Evolutionary conservation across 2,113 vertebrate genomes (phyloP), one percentile per base, ranked within the genome.

Genomic region (Globicephala melas): DNA sequence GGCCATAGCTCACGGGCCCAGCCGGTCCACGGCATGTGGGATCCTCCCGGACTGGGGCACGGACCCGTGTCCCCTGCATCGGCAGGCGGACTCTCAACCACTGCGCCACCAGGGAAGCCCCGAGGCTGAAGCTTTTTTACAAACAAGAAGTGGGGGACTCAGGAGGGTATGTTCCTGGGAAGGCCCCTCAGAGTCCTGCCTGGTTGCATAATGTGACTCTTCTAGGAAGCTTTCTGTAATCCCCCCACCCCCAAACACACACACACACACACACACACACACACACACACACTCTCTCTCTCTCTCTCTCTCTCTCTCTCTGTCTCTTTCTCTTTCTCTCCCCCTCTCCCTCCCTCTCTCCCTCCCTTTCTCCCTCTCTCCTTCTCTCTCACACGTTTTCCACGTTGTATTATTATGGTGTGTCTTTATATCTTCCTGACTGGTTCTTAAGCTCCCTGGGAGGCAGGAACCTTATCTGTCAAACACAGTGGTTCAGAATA

Each of bases 371-470:
- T 50, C 14, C 31, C 31, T 94, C n/a, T 8, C 50, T n/a, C 31
- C 50, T 82, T 55, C 47, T 55, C 53, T 79, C 33, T 55, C 77
- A 80, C 53, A 80, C 3, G 17, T 41, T 95, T 81, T 79, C 36
- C 58, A 74, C 63, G 4, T 36, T 71, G 26, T 90, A 74, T 63
- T 94, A 65, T n/a, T 90, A 33, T 33, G 17, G 8, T 86, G 38
- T 88, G 31, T 71, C 82, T 88, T 36, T 55, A 8, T 28, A 60
- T 50, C 68, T 77, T 84, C 74, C 53, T 94, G 36, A 71, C 68
- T 77, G 36, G 63, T 28, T 47, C 94, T 67, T 70, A 53, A 82
- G 62, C 41, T 89, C 84, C 31, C 63, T 9, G 8, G 70, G 31
- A 89, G 33, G 65, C 36, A 80, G 33, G 38, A 93, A 74, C 15